Conservation (phyloP, 2,888 invertebrate genomes). For the Dasysyrphus albostriatus region DNA sequence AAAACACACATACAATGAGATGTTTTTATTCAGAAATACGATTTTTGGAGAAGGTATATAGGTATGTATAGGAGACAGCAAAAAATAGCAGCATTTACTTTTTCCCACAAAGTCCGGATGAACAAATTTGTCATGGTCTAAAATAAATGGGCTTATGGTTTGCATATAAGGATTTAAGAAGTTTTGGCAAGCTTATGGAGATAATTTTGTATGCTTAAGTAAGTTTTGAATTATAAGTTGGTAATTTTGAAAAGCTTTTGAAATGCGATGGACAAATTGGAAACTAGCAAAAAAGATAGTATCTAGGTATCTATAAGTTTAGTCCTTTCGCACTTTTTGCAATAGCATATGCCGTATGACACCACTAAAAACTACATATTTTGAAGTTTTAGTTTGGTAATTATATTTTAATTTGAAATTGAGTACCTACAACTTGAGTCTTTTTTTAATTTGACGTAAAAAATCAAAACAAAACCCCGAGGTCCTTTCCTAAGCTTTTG, state of each 20-base stretch:
- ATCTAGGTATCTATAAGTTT: no score
- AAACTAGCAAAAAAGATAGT: neutral
- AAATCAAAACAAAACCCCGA: no score
- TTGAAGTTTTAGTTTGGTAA: no score
- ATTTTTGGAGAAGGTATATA: neutral
- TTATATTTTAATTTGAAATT: neutral
- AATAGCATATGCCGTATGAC: no score
- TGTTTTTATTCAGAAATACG: constrained; percentile 18
- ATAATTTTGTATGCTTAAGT: constrained; percentile 7
- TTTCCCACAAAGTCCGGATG: constrained; percentile 34
- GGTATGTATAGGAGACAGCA: no score
- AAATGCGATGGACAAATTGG: neutral
- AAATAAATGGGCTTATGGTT: constrained; percentile 33
- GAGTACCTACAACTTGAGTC: neutral
- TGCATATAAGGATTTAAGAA: neutral
- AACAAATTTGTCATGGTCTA: constrained; percentile 39
- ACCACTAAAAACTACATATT: no score
- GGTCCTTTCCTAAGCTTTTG: no score
- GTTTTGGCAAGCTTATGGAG: neutral
- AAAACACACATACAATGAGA: constrained; percentile 5
- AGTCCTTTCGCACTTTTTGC: no score
- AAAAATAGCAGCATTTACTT: constrained; percentile 7
- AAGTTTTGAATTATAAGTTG: constrained; percentile 9
- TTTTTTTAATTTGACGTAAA: no score
- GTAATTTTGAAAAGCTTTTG: neutral